A percentile compares a stretch with the other conserved stretches of the same genome.
These are phyloP conservation scores for Subacronicta megacephala DNA, from an alignment of 2,888 invertebrate genomes.

Conservation along the genomic window DNA sequence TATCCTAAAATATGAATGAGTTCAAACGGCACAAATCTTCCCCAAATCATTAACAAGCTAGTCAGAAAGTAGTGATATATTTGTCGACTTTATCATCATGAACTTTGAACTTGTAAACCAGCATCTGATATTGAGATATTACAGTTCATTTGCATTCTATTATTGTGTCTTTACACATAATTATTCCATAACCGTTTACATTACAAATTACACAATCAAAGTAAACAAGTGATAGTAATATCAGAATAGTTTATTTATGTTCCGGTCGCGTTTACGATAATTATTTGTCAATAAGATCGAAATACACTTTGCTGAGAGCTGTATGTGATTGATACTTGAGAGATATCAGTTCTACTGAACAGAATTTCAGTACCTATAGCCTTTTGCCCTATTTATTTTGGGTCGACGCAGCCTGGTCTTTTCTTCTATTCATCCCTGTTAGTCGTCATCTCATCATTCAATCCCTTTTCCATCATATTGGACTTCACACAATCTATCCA, in stretches of 20 bases:
- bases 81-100: constrained; percentile 8
- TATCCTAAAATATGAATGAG: too few relatives aligned
- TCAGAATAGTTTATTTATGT: constrained; percentile 4
- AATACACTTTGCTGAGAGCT: too few relatives aligned
- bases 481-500: too few relatives aligned
- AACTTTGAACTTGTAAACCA: constrained; percentile 10
- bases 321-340: too few relatives aligned
- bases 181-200: constrained; percentile 17
- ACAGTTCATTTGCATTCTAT: constrained; percentile 9
- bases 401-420: too few relatives aligned
- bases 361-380: too few relatives aligned
- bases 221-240: constrained; percentile 14
- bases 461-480: too few relatives aligned
- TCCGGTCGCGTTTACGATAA: constrained; percentile 9
- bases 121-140: background rate
- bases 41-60: background rate
- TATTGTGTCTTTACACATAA: constrained; percentile 1
- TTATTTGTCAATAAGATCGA: too few relatives aligned
- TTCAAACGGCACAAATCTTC: background rate
- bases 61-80: background rate
- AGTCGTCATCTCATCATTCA: too few relatives aligned
- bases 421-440: too few relatives aligned
- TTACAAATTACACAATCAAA: constrained; percentile 38
- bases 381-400: too few relatives aligned
- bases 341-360: too few relatives aligned